phyloP scores from a whole-genome alignment of 2,797 vertebrate species.

The Onychomys torridus region DNA sequence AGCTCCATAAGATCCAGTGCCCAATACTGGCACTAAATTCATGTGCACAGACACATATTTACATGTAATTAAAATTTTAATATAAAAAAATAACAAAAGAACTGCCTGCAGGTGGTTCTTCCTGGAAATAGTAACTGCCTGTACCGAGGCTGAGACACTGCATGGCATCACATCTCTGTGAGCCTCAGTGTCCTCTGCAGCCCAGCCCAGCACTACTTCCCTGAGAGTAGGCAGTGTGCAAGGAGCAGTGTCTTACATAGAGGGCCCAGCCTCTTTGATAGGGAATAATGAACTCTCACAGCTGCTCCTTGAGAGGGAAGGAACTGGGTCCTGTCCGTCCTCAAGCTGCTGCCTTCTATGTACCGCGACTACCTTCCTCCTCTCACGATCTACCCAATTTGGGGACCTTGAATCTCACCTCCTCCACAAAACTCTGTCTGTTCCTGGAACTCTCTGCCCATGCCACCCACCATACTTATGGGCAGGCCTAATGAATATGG shows the following conservation, averaged over 20 bases:
- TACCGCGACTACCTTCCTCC: background rate
- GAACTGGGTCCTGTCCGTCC: background rate
- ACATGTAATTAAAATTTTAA: background rate
- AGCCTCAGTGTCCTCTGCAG: background rate
- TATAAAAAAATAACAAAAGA: background rate
- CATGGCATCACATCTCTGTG: background rate
- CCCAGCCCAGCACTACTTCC: background rate
- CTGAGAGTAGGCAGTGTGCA: background rate
- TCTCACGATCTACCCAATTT: constrained; percentile 19
- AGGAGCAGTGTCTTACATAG: background rate
- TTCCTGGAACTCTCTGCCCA: constrained; percentile 43
- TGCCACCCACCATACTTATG: background rate
- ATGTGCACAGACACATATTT: background rate
- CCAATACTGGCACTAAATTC: background rate
- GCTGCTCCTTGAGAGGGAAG: background rate
- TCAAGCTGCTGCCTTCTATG: background rate
- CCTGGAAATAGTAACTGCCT: background rate
- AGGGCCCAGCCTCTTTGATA: background rate
- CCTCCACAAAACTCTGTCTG: constrained; percentile 47
- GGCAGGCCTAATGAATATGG: background rate
- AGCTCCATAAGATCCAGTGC: background rate
- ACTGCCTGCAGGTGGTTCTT: background rate
- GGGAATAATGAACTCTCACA: background rate
- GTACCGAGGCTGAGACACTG: background rate
- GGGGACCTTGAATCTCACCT: background rate